phyloP scores from a whole-genome alignment of 2,888 invertebrate genomes.

The Piscicola geometra region DNA sequence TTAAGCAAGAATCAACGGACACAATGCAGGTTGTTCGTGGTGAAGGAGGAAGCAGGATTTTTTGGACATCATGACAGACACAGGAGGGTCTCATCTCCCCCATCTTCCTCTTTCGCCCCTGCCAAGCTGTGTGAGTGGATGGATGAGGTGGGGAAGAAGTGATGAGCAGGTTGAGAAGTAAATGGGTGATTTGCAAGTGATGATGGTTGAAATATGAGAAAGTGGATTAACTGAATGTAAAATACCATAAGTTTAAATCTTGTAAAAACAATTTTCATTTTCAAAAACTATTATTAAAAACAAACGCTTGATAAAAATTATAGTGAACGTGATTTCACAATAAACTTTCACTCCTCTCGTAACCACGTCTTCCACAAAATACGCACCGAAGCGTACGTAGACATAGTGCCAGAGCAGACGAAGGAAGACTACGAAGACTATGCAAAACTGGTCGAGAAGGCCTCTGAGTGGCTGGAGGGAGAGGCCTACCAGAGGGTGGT shows the following conservation, averaged over 20 bases:
- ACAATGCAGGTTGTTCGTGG: not conserved
- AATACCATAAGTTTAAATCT: no score
- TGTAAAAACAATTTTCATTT: no score
- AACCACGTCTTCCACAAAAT: no score
- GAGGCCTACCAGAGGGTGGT: not conserved
- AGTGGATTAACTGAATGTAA: no score
- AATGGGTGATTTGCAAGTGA: not conserved
- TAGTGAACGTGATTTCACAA: no score
- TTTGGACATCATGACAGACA: not conserved
- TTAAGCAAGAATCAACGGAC: not conserved
- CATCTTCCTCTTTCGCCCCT: not conserved
- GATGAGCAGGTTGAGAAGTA: conserved; percentile 15
- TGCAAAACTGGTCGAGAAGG: not conserved
- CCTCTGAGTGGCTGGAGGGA: not conserved
- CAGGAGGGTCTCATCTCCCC: not conserved
- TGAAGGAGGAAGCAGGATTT: not conserved
- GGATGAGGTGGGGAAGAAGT: conserved; percentile 24
- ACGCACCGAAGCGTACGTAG: not conserved
- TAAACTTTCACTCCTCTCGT: no score
- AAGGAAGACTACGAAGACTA: not conserved
- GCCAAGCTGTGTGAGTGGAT: not conserved
- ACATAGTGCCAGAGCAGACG: not conserved
- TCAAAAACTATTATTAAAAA: no score
- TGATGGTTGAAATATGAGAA: conserved; percentile 17
- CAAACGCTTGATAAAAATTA: no score